Evolutionary conservation across 2,113 vertebrate genomes (phyloP).

Genomic region (Chinchilla lanigera): DNA sequence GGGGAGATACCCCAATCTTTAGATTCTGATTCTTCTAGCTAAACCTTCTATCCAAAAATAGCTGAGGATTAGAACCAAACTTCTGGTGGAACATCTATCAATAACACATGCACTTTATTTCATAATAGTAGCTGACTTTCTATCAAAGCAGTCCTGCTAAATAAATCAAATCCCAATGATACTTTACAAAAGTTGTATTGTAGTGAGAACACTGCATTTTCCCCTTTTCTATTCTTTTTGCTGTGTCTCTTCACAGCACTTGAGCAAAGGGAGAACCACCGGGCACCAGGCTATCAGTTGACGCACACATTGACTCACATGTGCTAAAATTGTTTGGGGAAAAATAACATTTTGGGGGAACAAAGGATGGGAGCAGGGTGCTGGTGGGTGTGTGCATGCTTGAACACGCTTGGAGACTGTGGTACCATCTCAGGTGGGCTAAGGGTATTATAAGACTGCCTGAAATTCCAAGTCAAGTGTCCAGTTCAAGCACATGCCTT

Average conservation of each 20-base stretch:
- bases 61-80: not conserved
- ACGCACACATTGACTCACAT: not conserved
- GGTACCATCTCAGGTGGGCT: not conserved
- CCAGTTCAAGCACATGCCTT: not conserved
- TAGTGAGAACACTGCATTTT: not conserved
- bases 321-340: not conserved
- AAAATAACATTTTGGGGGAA: not conserved
- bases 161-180: not conserved
- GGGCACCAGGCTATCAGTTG: not conserved
- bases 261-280: not conserved
- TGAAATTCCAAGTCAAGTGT: not conserved
- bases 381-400: not conserved
- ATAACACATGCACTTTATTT: not conserved
- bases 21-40: not conserved
- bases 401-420: not conserved
- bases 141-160: not conserved
- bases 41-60: not conserved
- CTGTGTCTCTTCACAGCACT: not conserved
- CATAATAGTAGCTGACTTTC: not conserved
- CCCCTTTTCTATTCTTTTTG: not conserved
- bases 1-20: not conserved
- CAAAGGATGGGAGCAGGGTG: not conserved
- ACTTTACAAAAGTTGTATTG: not conserved
- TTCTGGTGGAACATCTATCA: not conserved
- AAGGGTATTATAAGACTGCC: not conserved